Conservation (phyloP, 2,888 invertebrate genomes). For the Cenopis cana region DNA sequence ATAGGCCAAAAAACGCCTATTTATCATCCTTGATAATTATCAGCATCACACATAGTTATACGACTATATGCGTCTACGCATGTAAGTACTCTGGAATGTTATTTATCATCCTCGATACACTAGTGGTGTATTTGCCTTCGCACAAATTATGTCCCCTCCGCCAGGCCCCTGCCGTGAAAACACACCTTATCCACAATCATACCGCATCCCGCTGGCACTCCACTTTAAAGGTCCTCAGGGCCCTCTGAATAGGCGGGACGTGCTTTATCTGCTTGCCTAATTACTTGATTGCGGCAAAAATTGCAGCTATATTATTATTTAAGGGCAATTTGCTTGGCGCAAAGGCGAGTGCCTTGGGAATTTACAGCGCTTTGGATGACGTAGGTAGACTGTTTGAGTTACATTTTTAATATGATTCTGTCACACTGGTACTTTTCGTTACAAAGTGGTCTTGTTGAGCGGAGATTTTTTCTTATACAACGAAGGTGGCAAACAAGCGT, state of each 20-base stretch:
- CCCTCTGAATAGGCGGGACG: slow-evolving; percentile 58
- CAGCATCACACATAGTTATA: neutral
- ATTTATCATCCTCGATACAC: neutral
- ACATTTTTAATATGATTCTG: neutral
- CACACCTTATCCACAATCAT: slow-evolving; percentile 40
- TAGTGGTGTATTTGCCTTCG: neutral
- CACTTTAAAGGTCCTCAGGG: slow-evolving; percentile 17
- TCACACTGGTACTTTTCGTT: slow-evolving; percentile 2
- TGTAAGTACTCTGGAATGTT: neutral
- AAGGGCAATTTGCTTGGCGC: slow-evolving; percentile 35
- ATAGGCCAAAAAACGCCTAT: no score
- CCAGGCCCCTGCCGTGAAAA: slow-evolving; percentile 9
- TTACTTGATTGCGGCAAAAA: slow-evolving; percentile 63
- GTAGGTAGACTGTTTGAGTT: slow-evolving; percentile 3
- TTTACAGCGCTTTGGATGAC: slow-evolving; percentile 21
- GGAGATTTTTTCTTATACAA: no score
- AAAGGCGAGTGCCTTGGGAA: slow-evolving; percentile 25
- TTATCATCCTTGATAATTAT: no score
- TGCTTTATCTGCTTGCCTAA: slow-evolving; percentile 66
- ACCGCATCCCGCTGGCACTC: slow-evolving; percentile 25
- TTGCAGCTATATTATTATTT: slow-evolving; percentile 50
- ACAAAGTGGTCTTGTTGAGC: neutral
- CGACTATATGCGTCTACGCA: neutral
- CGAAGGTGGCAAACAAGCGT: no score
- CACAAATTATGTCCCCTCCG: slow-evolving; percentile 4